Conservation (phyloP, 2,113 vertebrate genomes). For the Proterorhinus semilunaris region DNA sequence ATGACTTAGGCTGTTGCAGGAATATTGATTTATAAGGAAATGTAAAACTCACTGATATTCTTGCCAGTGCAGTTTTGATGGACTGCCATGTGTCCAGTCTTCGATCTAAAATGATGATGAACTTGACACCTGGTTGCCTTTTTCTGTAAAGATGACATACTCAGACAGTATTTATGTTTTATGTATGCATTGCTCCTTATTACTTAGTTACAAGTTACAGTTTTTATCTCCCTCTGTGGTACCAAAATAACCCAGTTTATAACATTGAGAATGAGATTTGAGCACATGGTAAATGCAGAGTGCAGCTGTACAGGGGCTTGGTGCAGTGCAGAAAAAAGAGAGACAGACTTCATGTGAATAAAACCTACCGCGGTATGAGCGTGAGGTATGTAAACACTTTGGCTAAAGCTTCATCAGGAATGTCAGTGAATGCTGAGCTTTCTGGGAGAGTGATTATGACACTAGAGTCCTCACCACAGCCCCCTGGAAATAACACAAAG, state of each 20-base stretch:
- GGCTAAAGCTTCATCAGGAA: slow-evolving; percentile 83
- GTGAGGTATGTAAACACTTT: slow-evolving; percentile 91
- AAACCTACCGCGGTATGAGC: slow-evolving; percentile 83
- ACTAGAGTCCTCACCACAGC: slow-evolving; percentile 86
- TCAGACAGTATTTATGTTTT: neutral
- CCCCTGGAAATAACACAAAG: slow-evolving; percentile 75
- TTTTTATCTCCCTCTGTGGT: too few species aligned
- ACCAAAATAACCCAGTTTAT: slow-evolving; percentile 10
- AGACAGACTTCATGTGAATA: neutral
- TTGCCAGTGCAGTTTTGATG: slow-evolving; percentile 89
- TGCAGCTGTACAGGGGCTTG: slow-evolving; percentile 41
- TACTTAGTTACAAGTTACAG: neutral
- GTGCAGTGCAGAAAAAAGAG: slow-evolving; percentile 72
- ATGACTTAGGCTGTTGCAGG: neutral
- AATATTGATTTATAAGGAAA: slow-evolving; percentile 9
- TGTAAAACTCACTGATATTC: slow-evolving; percentile 85
- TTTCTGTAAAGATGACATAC: slow-evolving; percentile 72
- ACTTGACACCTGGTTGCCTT: slow-evolving; percentile 85
- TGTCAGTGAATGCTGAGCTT: slow-evolving; percentile 85
- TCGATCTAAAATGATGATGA: slow-evolving; percentile 94
- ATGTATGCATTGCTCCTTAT: neutral
- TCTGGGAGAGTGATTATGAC: slow-evolving; percentile 96
- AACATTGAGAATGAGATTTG: slow-evolving; percentile 10
- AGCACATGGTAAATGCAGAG: slow-evolving; percentile 19
- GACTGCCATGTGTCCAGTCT: slow-evolving; percentile 94